Evolutionary conservation across 2,888 invertebrate genomes (phyloP), one percentile per base, ranked within the genome.

Genomic region (Scaptomyza caliginosa): DNA sequence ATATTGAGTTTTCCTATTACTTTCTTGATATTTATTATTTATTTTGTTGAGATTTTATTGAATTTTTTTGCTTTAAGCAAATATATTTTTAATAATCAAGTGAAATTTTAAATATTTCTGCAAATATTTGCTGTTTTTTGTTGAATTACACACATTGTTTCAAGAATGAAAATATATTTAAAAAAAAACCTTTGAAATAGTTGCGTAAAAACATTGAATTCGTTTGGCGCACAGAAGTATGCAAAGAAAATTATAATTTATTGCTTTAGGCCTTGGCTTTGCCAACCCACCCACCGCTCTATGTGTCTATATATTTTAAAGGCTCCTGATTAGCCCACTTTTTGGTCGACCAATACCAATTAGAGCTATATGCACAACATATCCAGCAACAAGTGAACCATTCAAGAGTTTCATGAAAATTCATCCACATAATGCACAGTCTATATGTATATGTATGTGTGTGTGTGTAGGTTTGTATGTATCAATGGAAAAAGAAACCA

Each of bases 381-480:
- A 16, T 32, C 17, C 34, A 64, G 77, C 77, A 74, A 74, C 77
- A 78, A 74, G 82, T 80, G 65, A 57, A 57, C 17, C 38, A 42
- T 49, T 56, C 54, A 26, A 64, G 49, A 43, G 60, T 46, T 28
- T 38, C 46, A 36, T 42, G 32, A 73, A 74, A 69, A 58, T 58
- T 24, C 57, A 48, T 16, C 23, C 42, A 49, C 64, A 52, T 62
- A 64, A 58, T 66, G 72, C 46, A 34, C 60, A 59, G 67, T 56
- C 4, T n/a, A 13, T 38, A 10, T 17, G 28, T 51, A 38, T 28
- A 13, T 49, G 39, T 46, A 11, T 43, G 45, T 32, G 30, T 13
- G 16, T 48, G 38, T 40, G 28, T 39, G 21, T 54, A 13, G 24
- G 28, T n/a, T 11, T 42, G 58, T 36, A 16, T 57, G 30, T 51